Evolutionary conservation across 2,888 invertebrate species (phyloP).

Genomic region (Flabesymbios commensalis): DNA sequence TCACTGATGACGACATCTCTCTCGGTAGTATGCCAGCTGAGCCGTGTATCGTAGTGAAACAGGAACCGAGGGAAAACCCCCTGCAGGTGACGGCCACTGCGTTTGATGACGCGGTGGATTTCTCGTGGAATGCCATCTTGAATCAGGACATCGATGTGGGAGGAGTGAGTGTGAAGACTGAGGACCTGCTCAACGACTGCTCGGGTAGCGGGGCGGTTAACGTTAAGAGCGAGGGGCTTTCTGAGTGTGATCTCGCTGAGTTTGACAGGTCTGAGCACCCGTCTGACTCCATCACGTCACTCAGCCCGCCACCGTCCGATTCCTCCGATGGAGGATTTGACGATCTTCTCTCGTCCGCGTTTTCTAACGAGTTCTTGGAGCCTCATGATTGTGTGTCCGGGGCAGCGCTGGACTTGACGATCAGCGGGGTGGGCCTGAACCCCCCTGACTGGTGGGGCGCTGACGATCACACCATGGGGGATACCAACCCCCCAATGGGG

Average conservation of each 20-base stretch:
- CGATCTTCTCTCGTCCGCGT: conserved; percentile 46
- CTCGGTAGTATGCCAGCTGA: neutral
- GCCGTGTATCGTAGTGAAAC: neutral
- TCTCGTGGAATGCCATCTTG: conserved; percentile 56
- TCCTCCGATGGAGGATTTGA: conserved; percentile 54
- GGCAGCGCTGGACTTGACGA: conserved; percentile 53
- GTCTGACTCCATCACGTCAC: conserved; percentile 35
- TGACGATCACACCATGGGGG: conserved; percentile 17
- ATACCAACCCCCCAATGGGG: neutral
- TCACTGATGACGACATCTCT: too few relatives aligned
- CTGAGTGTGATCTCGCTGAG: too few relatives aligned
- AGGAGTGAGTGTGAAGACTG: conserved; percentile 54
- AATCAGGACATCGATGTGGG: conserved; percentile 58
- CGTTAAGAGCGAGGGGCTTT: too few relatives aligned
- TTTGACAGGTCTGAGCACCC: too few relatives aligned
- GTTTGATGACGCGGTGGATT: conserved; percentile 38
- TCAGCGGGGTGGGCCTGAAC: conserved; percentile 55
- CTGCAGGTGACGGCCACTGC: conserved; percentile 2
- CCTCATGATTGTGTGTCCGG: conserved; percentile 41
- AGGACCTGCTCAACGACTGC: conserved; percentile 48
- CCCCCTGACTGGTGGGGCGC: conserved; percentile 59
- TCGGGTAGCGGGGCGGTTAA: conserved; percentile 37
- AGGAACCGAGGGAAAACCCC: neutral
- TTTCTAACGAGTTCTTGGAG: conserved; percentile 34
- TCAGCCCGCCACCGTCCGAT: conserved; percentile 57